Conservation (phyloP, 2,888 invertebrate species). For the Clistopyga incitator region DNA sequence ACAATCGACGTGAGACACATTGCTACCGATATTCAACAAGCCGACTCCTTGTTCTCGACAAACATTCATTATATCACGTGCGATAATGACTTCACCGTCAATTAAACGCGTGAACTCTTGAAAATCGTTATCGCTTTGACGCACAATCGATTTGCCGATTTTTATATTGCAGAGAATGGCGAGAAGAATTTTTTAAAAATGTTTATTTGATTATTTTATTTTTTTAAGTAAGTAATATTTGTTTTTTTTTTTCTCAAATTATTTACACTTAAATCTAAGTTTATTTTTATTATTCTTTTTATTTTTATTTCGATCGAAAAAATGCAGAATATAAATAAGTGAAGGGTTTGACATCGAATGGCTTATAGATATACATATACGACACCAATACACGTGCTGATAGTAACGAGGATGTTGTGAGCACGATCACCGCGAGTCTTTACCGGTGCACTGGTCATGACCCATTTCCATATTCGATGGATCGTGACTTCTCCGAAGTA, state of each 20-base stretch:
- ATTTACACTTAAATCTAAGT: no score
- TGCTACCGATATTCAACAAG: conserved; percentile 29
- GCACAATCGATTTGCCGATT: no score
- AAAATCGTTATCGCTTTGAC: no score
- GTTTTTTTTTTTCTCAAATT: no score
- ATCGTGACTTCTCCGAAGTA: conserved; percentile 29
- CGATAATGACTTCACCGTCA: neutral
- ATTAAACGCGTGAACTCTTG: no score
- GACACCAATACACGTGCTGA: neutral
- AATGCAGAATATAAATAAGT: no score
- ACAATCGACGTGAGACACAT: conserved; percentile 69
- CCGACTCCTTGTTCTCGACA: conserved; percentile 2
- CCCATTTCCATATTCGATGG: conserved; percentile 55
- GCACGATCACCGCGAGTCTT: conserved; percentile 14
- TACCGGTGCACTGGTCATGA: conserved; percentile 40
- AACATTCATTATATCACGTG: neutral
- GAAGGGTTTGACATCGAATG: neutral
- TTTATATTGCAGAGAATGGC: no score
- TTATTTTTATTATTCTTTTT: no score
- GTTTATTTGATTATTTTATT: no score
- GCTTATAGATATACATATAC: neutral
- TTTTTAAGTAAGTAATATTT: no score
- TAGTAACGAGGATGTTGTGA: conserved; percentile 11
- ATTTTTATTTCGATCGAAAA: no score
- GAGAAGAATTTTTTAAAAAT: no score